Evolutionary conservation across 2,888 invertebrate genomes (phyloP), one percentile per base, ranked within the genome.

Genomic region (Pseudococcus longispinus): DNA sequence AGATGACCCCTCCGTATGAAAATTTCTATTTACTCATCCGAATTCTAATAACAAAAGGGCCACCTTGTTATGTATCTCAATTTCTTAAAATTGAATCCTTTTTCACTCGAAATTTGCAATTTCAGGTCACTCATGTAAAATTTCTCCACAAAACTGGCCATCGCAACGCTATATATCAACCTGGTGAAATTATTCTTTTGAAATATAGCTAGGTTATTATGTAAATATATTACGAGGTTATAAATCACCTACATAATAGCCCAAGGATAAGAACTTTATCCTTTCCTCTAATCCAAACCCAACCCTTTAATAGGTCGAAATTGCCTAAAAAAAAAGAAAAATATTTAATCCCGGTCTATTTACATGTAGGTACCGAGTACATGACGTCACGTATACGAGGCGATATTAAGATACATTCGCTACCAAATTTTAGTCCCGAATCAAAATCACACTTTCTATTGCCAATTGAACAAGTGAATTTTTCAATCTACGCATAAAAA

Each of bases 201-300:
- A 70, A 70, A 70, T 70, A 60, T 60, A 60, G 60, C 29, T 70
- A 29, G 70, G 70, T 70, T 70, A 70, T 70, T 70, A 29, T 70
- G 70, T 70, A 70, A 70, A 26, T 18, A 70, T 29, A 70, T 70
- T 29, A 70, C 18, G 70, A 70, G 15, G 70, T 29, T 18, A 70
- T 70, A 70, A 70, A 70, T 70, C 70, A 70, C 70, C 29, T 70
- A 70, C 70, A 70, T 70, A 70, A 70, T 70, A 29, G 70, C 32
- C 29, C 70, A 70, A 70, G 70, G 70, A 70, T 70, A 60, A 60
- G 60, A 23, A 70, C 29, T 70, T 29, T 29, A 70, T 70, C 70
- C 70, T 70, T n/a, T 70, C 4, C 60, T 60, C 9, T 23, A 60
- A 60, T 60, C 60, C 23, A 60, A 20, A 60, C 2, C 60, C 23